Conservation (phyloP, 53 echinoderm and acorn worm species). For the Mesocentrotus franciscanus region DNA sequence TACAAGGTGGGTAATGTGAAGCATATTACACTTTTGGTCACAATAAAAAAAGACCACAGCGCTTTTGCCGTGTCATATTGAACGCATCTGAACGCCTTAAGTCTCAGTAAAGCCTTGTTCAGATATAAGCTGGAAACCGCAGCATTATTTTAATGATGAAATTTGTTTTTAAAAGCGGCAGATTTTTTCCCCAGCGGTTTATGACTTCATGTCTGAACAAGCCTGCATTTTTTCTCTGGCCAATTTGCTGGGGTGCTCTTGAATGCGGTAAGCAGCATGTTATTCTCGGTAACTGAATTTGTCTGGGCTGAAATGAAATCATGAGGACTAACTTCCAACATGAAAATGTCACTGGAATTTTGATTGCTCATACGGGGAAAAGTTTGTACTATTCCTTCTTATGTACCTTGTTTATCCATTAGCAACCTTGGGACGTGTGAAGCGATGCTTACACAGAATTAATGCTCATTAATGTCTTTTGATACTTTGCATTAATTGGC, state of each 20-base stretch:
- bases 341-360: not conserved
- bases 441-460: not conserved
- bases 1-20: no score
- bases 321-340: not conserved
- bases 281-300: slow-evolving; percentile 11
- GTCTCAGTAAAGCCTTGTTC: no score
- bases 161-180: no score
- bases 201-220: no score
- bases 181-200: no score
- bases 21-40: no score
- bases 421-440: not conserved
- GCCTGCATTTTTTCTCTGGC: not conserved
- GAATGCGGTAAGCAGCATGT: not conserved
- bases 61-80: no score
- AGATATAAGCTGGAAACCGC: no score
- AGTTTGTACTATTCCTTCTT: not conserved
- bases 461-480: not conserved
- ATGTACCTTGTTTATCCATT: not conserved
- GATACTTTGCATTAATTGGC: not conserved
- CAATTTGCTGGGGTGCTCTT: not conserved
- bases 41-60: no score
- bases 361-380: not conserved
- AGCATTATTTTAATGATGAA: no score
- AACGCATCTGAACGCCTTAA: no score
- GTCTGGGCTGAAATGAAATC: slow-evolving; percentile 21